Evolutionary conservation across 2,888 invertebrate species (phyloP), one percentile per base, ranked within the genome.

Genomic region (Plemyria rubiginata): DNA sequence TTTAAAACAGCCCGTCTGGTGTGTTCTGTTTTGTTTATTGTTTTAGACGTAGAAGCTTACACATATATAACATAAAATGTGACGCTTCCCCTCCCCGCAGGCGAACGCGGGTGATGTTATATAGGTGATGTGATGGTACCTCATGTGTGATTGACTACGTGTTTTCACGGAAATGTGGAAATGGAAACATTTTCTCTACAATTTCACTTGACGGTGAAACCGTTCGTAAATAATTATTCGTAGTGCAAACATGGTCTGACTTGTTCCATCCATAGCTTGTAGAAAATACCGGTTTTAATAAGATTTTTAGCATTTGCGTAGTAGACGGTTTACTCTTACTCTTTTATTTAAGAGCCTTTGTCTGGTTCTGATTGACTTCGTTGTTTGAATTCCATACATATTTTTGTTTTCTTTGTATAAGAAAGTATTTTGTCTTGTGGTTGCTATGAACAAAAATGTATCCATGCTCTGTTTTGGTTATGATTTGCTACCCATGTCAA

Each of bases 241-340:
- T 32, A 55, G 54, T 58, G 50, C 43, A 57, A 62, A 65, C 64
- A 62, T 65, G 48, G 51, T 49, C 56, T 53, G 57, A 40, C 38
- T 49, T 56, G 57, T 62, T 59, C 32, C 38, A 50, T 54, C 28
- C 52, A 43, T 53, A 40, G 46, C 57, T 55, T 49, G 59, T 49
- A 49, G 55, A 60, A 64, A 62, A 63, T 60, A 57, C 58, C 50
- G 51, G 63, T 63, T 65, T 54, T 28, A 40, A 55, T 46, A 62
- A 70, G 41, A 67, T 67, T 70, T 71, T 61, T 40, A n/a, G 55
- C 60, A 75, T 72, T 70, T 52, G 50, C 58, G 71, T 70, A 70
- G 70, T 57, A 57, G 70, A 59, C 62, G 45, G 48, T 43, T 60
- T 45, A 65, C 67, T 68, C 66, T 70, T 68, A 68, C 67, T 67